Evolutionary conservation across 1,140 invertebrate genomes (phyloP).

Genomic region (Camponotus vicinus): DNA sequence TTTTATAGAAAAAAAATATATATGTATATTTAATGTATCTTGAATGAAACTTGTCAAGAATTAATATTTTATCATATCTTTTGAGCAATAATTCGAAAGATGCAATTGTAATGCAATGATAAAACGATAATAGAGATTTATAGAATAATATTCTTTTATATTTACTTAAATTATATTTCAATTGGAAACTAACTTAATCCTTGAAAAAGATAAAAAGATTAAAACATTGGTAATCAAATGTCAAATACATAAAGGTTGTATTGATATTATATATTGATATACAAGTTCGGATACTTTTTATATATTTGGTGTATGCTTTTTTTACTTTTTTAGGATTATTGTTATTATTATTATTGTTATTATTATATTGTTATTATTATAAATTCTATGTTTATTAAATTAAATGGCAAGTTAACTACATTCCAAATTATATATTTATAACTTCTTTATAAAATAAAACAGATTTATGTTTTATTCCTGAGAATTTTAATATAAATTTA

Average conservation of each 20-base stretch:
- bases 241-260: too few relatives aligned
- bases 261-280: too few relatives aligned
- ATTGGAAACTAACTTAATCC: not conserved
- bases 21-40: not conserved
- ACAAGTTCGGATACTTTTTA: too few relatives aligned
- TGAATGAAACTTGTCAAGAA: not conserved
- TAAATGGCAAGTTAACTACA: slow-evolving; percentile 1
- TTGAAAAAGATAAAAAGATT: slow-evolving; percentile 26
- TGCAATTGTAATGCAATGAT: slow-evolving; percentile 6
- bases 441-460: slow-evolving; percentile 6
- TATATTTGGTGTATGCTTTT: too few relatives aligned
- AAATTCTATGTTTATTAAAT: slow-evolving; percentile 37
- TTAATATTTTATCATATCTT: not conserved
- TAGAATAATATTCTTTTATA: not conserved
- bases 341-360: slow-evolving; percentile 30
- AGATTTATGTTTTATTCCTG: too few relatives aligned
- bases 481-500: too few relatives aligned
- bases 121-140: not conserved
- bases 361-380: slow-evolving; percentile 16
- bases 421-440: slow-evolving; percentile 27
- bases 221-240: not conserved
- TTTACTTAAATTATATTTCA: not conserved
- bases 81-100: not conserved
- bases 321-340: not conserved
- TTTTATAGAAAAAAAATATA: slow-evolving; percentile 1